Evolutionary conservation across 2,888 invertebrate genomes (phyloP).

Genomic region (Limnephilus lunatus): DNA sequence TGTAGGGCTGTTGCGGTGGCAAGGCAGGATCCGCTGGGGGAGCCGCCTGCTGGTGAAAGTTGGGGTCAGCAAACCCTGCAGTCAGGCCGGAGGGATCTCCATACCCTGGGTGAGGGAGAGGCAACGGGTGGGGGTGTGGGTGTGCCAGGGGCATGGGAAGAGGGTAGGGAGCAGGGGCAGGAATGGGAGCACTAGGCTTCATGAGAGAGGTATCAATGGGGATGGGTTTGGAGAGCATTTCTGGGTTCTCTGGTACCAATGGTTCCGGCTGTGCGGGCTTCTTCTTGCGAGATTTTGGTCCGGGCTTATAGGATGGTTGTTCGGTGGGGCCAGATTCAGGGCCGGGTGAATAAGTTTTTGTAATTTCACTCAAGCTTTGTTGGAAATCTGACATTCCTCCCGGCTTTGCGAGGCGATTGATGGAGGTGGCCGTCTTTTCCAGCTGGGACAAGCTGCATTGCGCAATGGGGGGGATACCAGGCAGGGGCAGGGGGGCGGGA

Average conservation of each 20-base stretch:
- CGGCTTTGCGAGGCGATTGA: constrained; percentile 71
- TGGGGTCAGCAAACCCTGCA: constrained; percentile 53
- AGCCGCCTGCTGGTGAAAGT: constrained; percentile 49
- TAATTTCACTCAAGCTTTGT: constrained; percentile 75
- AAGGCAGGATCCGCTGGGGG: constrained; percentile 33
- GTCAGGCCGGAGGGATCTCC: constrained; percentile 35
- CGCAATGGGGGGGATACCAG: constrained; percentile 71
- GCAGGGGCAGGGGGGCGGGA: constrained; percentile 65
- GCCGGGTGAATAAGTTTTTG: constrained; percentile 75
- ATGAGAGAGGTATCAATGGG: constrained; percentile 38
- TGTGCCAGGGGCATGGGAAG: neutral
- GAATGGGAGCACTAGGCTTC: constrained; percentile 17
- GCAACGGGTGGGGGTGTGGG: neutral
- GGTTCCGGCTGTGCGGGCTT: constrained; percentile 50
- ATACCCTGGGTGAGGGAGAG: constrained; percentile 32
- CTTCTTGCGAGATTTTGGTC: constrained; percentile 73
- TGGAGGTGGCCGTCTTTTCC: constrained; percentile 73
- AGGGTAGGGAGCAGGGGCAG: constrained; percentile 36
- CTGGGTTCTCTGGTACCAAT: constrained; percentile 37
- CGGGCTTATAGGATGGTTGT: constrained; percentile 65
- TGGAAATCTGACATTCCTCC: constrained; percentile 75
- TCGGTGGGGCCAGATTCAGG: constrained; percentile 68
- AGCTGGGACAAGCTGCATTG: constrained; percentile 75
- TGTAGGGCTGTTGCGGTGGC: constrained; percentile 58
- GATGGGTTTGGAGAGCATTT: constrained; percentile 33